phyloP scores from a whole-genome alignment of 2,888 invertebrate species.

The Acrobasis consociella region DNA sequence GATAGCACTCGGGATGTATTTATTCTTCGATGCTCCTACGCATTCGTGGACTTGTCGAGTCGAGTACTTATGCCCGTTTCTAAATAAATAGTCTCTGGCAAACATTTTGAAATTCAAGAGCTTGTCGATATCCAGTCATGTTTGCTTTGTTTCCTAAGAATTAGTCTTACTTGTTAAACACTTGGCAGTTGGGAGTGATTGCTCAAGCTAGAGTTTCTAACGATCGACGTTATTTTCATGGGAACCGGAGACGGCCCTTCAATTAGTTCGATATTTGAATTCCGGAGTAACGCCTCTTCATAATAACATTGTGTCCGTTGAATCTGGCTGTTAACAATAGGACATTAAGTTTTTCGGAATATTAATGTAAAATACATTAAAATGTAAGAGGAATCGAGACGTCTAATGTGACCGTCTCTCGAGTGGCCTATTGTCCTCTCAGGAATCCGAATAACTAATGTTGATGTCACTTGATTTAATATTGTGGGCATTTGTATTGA shows the following conservation, averaged over 20 bases:
- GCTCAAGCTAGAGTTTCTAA: conserved; percentile 36
- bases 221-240: conserved; percentile 20
- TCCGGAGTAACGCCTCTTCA: conserved; percentile 33
- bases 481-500: conserved; percentile 45
- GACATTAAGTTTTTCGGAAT: conserved; percentile 44
- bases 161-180: conserved; percentile 48
- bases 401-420: conserved; percentile 70
- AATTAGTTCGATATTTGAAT: conserved; percentile 28
- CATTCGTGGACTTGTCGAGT: conserved; percentile 43
- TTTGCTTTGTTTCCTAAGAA: conserved; percentile 48
- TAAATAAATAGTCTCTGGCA: conserved; percentile 53
- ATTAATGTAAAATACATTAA: conserved; percentile 53
- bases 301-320: conserved; percentile 32
- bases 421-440: conserved; percentile 57
- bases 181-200: conserved; percentile 38
- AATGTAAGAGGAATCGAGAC: conserved; percentile 65
- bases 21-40: conserved; percentile 43
- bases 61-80: conserved; percentile 43
- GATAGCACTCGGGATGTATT: conserved; percentile 27
- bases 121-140: conserved; percentile 51
- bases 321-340: conserved; percentile 41
- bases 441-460: conserved; percentile 62
- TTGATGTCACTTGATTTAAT: conserved; percentile 60
- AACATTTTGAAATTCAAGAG: conserved; percentile 66
- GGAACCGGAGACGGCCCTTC: conserved; percentile 30